A percentile compares a stretch with the other conserved stretches of the same genome.
Conservation (phyloP, 2,113 vertebrate species). For the Xiphophorus hellerii region DNA sequence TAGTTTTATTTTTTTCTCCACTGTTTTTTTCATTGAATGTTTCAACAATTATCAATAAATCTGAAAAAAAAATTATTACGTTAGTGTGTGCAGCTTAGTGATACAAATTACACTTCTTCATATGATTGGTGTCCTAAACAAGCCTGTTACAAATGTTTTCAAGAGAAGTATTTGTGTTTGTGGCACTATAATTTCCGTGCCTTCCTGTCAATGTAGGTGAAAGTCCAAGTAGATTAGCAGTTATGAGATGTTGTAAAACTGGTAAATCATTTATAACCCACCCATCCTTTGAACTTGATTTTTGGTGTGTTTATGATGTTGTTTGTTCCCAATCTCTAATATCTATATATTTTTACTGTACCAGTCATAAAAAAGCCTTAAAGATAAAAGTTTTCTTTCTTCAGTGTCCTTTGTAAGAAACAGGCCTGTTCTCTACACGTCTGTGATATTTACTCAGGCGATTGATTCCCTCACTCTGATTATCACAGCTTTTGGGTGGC, state of each 20-base stretch:
- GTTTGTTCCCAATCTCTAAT: background rate
- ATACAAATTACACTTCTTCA: too few relatives aligned
- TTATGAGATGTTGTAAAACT: background rate
- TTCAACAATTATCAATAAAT: too few relatives aligned
- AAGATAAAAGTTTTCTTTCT: background rate
- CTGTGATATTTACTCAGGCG: constrained; percentile 66
- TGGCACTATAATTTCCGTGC: too few relatives aligned
- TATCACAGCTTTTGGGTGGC: constrained; percentile 54
- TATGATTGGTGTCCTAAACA: too few relatives aligned
- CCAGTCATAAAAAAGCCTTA: background rate
- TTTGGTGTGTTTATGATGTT: too few relatives aligned
- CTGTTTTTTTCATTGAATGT: too few relatives aligned
- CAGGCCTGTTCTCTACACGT: constrained; percentile 15
- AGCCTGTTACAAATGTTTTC: too few relatives aligned
- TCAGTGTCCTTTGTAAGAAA: constrained; percentile 2
- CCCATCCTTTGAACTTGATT: background rate
- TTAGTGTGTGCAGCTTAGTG: too few relatives aligned
- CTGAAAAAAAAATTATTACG: too few relatives aligned
- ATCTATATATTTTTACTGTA: background rate
- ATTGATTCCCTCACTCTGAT: constrained; percentile 76
- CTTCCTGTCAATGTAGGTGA: background rate
- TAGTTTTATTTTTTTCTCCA: too few relatives aligned
- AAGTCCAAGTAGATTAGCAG: background rate
- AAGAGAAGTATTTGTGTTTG: too few relatives aligned
- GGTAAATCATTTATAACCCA: too few relatives aligned